A percentile compares a stretch with the other conserved stretches of the same genome.
Evolutionary conservation across 2,113 vertebrate genomes (phyloP).

Genomic region (Bufo gargarizans): DNA sequence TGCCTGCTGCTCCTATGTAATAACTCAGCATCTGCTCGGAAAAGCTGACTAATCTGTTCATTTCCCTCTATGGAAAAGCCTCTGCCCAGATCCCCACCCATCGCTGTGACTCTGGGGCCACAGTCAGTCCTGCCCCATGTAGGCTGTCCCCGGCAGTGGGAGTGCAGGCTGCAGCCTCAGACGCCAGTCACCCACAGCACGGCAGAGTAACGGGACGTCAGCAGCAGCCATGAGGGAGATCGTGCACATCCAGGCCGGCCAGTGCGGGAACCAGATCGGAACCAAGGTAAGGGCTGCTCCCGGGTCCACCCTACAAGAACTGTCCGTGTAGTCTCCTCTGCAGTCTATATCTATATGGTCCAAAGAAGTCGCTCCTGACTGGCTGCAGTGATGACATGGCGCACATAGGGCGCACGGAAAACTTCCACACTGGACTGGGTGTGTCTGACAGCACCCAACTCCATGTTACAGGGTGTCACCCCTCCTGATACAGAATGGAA

Average conservation of each 20-base stretch:
- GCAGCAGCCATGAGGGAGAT: conserved; percentile 84
- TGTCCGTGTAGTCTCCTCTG: background rate
- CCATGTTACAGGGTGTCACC: background rate
- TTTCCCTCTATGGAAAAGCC: conserved; percentile 4
- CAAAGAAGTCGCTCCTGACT: background rate
- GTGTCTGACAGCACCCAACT: conserved; percentile 11
- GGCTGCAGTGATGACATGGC: background rate
- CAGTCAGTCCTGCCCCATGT: conserved; percentile 25
- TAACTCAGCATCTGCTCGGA: background rate
- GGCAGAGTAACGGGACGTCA: conserved; percentile 19
- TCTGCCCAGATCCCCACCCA: conserved; percentile 43
- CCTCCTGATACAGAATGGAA: background rate
- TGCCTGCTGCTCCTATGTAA: background rate
- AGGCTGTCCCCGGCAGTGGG: conserved; percentile 45
- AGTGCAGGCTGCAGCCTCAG: background rate
- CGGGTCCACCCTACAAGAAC: no score
- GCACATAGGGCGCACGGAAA: background rate
- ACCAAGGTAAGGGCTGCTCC: conserved; percentile 77
- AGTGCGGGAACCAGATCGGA: conserved; percentile 94
- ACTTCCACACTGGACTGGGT: conserved; percentile 12
- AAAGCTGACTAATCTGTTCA: background rate
- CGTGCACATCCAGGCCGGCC: conserved; percentile 92
- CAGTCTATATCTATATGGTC: background rate
- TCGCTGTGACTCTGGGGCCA: conserved; percentile 1
- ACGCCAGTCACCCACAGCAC: conserved; percentile 41